Conservation (phyloP, 2,113 vertebrate genomes). For the Scomber scombrus region DNA sequence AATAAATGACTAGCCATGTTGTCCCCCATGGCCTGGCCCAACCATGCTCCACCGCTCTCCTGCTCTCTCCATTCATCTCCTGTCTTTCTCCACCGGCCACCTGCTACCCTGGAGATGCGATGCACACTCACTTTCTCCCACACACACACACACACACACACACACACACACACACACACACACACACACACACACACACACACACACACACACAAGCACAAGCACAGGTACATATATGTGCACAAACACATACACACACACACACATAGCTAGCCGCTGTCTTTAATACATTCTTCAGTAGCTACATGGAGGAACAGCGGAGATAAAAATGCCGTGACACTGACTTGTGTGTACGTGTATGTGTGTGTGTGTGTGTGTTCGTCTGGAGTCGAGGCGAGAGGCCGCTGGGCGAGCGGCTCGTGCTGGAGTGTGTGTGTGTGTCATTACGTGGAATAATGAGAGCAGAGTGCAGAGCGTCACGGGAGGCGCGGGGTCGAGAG, state of each 20-base stretch:
- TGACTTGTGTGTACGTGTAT: not conserved
- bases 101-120: conserved; percentile 80
- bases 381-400: conserved; percentile 12
- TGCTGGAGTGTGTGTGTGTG: conserved; percentile 80
- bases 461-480: conserved; percentile 67
- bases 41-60: conserved; percentile 75
- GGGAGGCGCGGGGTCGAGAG: conserved; percentile 68
- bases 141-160: conserved; percentile 8
- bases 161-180: conserved; percentile 22
- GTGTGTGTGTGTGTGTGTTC: conserved; percentile 20
- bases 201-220: not conserved
- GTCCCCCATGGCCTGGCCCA: conserved; percentile 79
- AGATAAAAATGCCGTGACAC: conserved; percentile 48
- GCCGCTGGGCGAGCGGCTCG: conserved; percentile 26
- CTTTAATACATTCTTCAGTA: conserved; percentile 59
- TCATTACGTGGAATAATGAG: conserved; percentile 88
- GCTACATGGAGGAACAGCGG: conserved; percentile 27
- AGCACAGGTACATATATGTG: no score
- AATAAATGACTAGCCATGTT: conserved; percentile 78
- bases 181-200: not conserved
- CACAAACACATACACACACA: not conserved
- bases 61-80: conserved; percentile 78
- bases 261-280: not conserved
- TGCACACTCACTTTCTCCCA: conserved; percentile 36
- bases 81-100: conserved; percentile 75